These are phyloP conservation scores for Caenorhabditis drosophilae DNA, from an alignment of 2,888 invertebrate species.

Conservation along the genomic window DNA sequence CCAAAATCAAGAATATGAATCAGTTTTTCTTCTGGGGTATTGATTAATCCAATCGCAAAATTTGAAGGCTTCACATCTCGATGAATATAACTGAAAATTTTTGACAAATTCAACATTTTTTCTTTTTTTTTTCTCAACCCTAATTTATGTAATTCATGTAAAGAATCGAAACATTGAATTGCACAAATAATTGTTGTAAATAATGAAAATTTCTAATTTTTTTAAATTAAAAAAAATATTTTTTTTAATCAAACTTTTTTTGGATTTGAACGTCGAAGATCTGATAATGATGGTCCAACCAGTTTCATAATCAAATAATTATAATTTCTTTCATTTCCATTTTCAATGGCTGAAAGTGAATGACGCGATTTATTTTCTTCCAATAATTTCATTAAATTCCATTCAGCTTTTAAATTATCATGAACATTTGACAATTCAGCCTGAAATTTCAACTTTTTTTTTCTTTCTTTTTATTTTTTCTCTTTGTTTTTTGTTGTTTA, in stretches of 20 bases:
- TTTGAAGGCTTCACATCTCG: conserved; percentile 39
- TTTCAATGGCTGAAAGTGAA: conserved; percentile 19
- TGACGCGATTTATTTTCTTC: conserved; percentile 29
- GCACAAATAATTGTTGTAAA: conserved; percentile 25
- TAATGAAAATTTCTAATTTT: conserved; percentile 17
- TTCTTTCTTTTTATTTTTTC: neutral
- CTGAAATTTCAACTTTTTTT: conserved; percentile 5
- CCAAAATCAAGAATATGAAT: conserved; percentile 33
- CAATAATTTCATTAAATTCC: conserved; percentile 34
- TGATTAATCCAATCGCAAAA: conserved; percentile 30
- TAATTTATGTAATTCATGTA: conserved; percentile 26
- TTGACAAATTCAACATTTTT: too few relatives aligned
- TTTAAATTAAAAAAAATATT: neutral
- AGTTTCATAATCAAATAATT: conserved; percentile 37
- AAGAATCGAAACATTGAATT: conserved; percentile 26
- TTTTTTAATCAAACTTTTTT: too few relatives aligned
- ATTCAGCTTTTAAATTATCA: conserved; percentile 34
- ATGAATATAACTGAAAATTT: conserved; percentile 30
- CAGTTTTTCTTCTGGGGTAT: conserved; percentile 18
- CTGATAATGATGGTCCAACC: conserved; percentile 26
- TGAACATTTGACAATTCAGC: conserved; percentile 19
- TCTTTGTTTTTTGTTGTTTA: neutral
- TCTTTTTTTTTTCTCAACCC: too few relatives aligned
- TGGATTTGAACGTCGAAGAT: conserved; percentile 14
- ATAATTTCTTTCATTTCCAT: conserved; percentile 24